These are phyloP conservation scores for Miltochrista miniata DNA, from an alignment of 2,888 invertebrate species.

Conservation along the genomic window DNA sequence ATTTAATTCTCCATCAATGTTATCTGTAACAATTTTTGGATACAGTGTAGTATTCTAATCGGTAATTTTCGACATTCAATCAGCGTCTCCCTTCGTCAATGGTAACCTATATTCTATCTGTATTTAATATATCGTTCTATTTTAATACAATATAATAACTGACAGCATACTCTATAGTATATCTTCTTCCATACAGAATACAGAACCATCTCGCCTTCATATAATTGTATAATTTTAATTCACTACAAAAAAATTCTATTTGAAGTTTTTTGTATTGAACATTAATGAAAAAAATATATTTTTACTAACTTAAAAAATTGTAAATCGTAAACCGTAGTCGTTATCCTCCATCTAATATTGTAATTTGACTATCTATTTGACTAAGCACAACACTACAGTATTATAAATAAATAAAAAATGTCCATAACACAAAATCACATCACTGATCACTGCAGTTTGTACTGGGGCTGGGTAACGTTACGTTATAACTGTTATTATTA, in stretches of 20 bases:
- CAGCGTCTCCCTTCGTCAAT: background rate
- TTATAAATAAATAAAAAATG: slow-evolving; percentile 22
- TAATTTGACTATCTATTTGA: slow-evolving; percentile 2
- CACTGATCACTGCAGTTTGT: slow-evolving; percentile 41
- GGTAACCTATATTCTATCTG: slow-evolving; percentile 1
- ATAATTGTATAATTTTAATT: background rate
- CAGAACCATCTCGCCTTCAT: background rate
- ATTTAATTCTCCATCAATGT: too few relatives aligned
- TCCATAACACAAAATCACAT: slow-evolving; percentile 35
- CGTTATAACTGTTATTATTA: slow-evolving; percentile 16
- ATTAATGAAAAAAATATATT: too few relatives aligned
- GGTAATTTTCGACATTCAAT: background rate
- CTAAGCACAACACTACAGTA: slow-evolving; percentile 8
- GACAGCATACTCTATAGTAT: slow-evolving; percentile 3
- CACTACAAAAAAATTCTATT: background rate
- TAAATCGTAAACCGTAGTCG: background rate
- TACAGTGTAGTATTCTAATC: background rate
- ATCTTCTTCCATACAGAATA: background rate
- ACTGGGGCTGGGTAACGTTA: slow-evolving; percentile 21
- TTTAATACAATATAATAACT: slow-evolving; percentile 2
- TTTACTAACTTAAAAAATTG: background rate
- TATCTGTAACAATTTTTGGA: background rate
- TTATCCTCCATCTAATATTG: background rate
- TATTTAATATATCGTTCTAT: background rate
- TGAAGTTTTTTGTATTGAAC: background rate